phyloP scores from a whole-genome alignment of 2,797 vertebrate genomes.

The Coracias cyanogaster region DNA sequence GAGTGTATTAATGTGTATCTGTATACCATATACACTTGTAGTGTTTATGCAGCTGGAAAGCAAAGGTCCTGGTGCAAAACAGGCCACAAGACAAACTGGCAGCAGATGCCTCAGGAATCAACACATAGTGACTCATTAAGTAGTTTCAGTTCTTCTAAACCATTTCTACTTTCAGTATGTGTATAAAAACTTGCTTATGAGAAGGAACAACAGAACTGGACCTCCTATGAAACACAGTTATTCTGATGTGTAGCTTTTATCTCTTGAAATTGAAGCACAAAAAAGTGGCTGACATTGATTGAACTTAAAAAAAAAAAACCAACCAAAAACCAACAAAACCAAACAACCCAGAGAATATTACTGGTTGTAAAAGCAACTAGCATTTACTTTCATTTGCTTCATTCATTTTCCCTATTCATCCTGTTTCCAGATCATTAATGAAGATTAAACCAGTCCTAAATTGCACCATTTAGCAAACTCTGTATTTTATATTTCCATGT shows the following conservation, averaged over 20 bases:
- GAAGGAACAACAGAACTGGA: neutral
- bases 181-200: neutral
- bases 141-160: neutral
- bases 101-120: neutral
- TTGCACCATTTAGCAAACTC: neutral
- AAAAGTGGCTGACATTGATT: neutral
- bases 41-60: neutral
- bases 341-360: neutral
- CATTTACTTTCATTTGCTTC: neutral
- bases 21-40: fast-evolving
- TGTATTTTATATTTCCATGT: slow-evolving; percentile 10
- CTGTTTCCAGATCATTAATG: slow-evolving; percentile 46
- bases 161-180: neutral
- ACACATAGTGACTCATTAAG: neutral
- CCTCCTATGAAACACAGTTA: neutral
- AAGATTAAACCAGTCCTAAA: slow-evolving; percentile 34
- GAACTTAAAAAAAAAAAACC: neutral
- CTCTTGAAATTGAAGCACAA: neutral
- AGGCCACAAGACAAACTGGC: neutral
- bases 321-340: neutral
- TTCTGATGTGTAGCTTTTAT: neutral
- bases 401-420: slow-evolving; percentile 26
- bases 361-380: neutral
- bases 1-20: neutral
- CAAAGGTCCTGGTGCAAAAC: neutral